These are phyloP conservation scores for Athene cunicularia DNA, from an alignment of 2,113 vertebrate genomes.

Conservation along the genomic window DNA sequence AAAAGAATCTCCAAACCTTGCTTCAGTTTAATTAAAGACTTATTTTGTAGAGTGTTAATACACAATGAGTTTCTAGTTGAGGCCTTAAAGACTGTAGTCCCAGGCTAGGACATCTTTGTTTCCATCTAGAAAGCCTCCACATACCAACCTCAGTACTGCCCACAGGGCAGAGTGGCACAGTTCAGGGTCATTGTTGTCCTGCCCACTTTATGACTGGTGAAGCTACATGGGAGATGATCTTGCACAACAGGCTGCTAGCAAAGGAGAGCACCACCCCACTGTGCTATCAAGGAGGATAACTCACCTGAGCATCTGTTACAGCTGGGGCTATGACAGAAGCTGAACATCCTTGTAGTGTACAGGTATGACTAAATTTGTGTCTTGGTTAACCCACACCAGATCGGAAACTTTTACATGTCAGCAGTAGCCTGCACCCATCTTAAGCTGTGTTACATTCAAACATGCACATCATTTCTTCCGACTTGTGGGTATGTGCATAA, in stretches of 20 bases:
- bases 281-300: neutral
- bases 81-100: neutral
- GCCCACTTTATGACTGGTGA: neutral
- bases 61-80: neutral
- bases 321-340: neutral
- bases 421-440: neutral
- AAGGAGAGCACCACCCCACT: neutral
- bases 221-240: neutral
- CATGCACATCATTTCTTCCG: fast-evolving
- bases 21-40: neutral
- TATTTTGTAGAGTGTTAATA: neutral
- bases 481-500: neutral
- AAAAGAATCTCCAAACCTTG: neutral
- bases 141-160: neutral
- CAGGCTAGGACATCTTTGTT: neutral
- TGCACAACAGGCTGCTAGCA: neutral
- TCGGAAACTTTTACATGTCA: neutral
- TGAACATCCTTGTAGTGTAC: fast-evolving
- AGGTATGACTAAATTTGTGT: neutral
- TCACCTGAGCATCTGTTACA: neutral
- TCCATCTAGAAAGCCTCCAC: neutral
- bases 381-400: neutral
- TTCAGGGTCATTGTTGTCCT: neutral
- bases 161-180: neutral
- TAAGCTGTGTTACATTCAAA: neutral